These are phyloP conservation scores for Synergus gifuensis DNA, from an alignment of 2,888 invertebrate species.

Conservation along the genomic window DNA sequence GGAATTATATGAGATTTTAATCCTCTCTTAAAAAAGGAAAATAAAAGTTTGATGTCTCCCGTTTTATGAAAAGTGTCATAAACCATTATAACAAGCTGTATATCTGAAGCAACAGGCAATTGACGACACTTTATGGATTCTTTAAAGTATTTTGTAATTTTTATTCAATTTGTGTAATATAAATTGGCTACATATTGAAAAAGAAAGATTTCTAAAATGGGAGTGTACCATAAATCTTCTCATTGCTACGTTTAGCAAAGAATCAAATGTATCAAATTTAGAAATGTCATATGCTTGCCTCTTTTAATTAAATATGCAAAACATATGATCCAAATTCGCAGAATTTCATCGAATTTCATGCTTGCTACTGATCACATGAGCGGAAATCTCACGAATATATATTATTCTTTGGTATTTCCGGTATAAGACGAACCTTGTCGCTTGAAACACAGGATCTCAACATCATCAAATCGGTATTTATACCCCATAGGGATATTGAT, in stretches of 20 bases:
- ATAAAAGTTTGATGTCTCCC: not conserved
- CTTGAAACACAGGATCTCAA: not conserved
- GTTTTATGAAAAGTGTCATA: not conserved
- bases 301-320: constrained; percentile 32
- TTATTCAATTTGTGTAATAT: too few species aligned
- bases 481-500: constrained; percentile 44
- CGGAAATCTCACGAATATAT: constrained; percentile 26
- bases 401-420: constrained; percentile 36
- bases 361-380: not conserved
- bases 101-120: not conserved
- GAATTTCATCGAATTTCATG: constrained; percentile 27
- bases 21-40: not conserved
- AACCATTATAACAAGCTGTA: not conserved
- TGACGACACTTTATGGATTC: not conserved
- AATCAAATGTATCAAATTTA: not conserved
- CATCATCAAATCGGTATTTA: constrained; percentile 20
- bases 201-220: too few species aligned
- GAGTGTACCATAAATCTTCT: too few species aligned
- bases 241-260: not conserved
- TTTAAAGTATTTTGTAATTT: not conserved
- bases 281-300: not conserved
- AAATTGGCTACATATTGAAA: too few species aligned
- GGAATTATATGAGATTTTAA: not conserved
- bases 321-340: constrained; percentile 11
- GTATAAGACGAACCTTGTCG: not conserved